A percentile compares a stretch with the other conserved stretches of the same genome.
These are phyloP conservation scores for Toxotes lorentzi DNA, from an alignment of 2,797 vertebrate genomes.

Conservation along the genomic window DNA sequence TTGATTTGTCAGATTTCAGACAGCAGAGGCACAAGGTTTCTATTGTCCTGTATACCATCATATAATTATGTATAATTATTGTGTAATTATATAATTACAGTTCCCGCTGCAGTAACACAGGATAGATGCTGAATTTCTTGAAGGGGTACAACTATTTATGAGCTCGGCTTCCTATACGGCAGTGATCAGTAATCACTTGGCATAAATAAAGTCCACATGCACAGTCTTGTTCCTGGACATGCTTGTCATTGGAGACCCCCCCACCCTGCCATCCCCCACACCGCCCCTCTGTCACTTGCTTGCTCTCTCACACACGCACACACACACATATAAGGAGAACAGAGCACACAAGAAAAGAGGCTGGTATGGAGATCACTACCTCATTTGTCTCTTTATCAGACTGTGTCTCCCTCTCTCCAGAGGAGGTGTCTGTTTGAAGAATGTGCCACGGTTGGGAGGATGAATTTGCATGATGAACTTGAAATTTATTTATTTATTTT, in stretches of 20 bases:
- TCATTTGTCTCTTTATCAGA: slow-evolving; percentile 94
- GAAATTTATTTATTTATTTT: slow-evolving; percentile 85
- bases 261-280: slow-evolving; percentile 51
- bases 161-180: slow-evolving; percentile 31
- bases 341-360: slow-evolving; percentile 78
- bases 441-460: slow-evolving; percentile 92
- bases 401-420: slow-evolving; percentile 86
- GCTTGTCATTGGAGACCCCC: slow-evolving; percentile 80
- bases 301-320: slow-evolving; percentile 5
- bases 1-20: slow-evolving; percentile 32
- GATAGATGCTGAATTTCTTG: slow-evolving; percentile 32
- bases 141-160: slow-evolving; percentile 47
- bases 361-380: slow-evolving; percentile 88
- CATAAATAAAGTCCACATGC: slow-evolving; percentile 71
- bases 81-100: slow-evolving; percentile 61
- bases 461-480: slow-evolving; percentile 96
- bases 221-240: slow-evolving; percentile 72
- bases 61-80: slow-evolving; percentile 59
- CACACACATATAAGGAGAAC: slow-evolving; percentile 71
- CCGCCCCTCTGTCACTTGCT: slow-evolving; percentile 47
- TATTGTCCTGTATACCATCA: slow-evolving; percentile 45
- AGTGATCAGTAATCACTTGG: slow-evolving; percentile 61
- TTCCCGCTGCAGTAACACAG: slow-evolving; percentile 26
- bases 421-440: slow-evolving; percentile 97
- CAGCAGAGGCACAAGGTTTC: slow-evolving; percentile 22